phyloP scores from a whole-genome alignment of 2,888 invertebrate genomes.

The Hyppa rectilinea region DNA sequence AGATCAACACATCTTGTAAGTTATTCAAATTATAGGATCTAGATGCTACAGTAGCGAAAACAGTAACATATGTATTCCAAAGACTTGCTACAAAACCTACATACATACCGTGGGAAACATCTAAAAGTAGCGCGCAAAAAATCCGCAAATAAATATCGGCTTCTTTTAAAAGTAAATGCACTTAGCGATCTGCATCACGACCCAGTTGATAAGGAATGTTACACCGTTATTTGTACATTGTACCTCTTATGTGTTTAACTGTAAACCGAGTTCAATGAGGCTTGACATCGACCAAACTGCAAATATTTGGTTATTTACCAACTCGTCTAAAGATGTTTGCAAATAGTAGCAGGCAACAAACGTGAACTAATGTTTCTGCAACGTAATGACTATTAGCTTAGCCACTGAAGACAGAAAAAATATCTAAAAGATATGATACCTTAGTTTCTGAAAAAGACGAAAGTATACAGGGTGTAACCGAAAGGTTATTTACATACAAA shows the following conservation, averaged over 20 bases:
- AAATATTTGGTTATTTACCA: constrained; percentile 51
- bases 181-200: constrained; percentile 52
- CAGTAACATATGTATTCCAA: constrained; percentile 18
- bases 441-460: no score
- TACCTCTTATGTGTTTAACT: constrained; percentile 58
- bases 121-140: constrained; percentile 23
- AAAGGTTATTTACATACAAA: no score
- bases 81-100: constrained; percentile 5
- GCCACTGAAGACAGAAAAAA: not conserved
- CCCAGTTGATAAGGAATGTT: constrained; percentile 61
- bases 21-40: not conserved
- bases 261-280: constrained; percentile 56
- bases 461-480: no score
- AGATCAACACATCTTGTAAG: not conserved
- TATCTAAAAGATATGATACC: no score
- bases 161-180: constrained; percentile 50
- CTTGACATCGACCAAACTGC: constrained; percentile 27
- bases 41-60: not conserved
- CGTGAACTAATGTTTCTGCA: not conserved
- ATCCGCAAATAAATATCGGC: constrained; percentile 19
- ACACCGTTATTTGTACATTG: constrained; percentile 60
- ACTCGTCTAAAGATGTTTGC: constrained; percentile 32
- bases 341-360: constrained; percentile 10
- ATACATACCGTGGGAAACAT: constrained; percentile 41
- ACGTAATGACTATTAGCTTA: not conserved